Percentiles rank a stretch among this genome's conserved stretches.
Evolutionary conservation across 2,888 invertebrate species (phyloP).

Genomic region (Dorcus hopei): DNA sequence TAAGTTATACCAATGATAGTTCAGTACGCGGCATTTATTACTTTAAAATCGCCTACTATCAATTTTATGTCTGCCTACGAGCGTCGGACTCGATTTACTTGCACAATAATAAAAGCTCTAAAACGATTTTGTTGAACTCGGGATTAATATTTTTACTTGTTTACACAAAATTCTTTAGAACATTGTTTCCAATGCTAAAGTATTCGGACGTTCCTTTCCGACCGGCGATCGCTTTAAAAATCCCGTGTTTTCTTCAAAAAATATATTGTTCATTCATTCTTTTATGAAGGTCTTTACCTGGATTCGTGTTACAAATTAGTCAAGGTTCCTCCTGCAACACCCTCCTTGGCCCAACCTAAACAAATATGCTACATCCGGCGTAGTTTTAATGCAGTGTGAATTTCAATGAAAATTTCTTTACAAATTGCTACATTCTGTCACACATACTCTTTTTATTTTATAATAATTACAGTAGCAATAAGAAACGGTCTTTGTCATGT

Average conservation of each 20-base stretch:
- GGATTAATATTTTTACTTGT: constrained; percentile 18
- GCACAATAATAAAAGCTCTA: background rate
- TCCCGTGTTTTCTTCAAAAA: constrained; percentile 18
- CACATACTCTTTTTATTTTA: too few species aligned
- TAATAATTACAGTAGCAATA: too few species aligned
- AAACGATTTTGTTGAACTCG: constrained; percentile 8
- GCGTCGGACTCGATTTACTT: background rate
- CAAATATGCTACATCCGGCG: constrained; percentile 45
- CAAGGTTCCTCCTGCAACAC: constrained; percentile 35
- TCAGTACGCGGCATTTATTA: constrained; percentile 34
- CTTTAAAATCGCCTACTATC: constrained; percentile 16
- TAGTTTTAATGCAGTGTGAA: too few species aligned
- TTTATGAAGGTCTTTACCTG: constrained; percentile 39
- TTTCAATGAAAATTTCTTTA: too few species aligned
- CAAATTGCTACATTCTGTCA: too few species aligned
- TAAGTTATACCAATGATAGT: constrained; percentile 41
- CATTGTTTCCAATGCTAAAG: constrained; percentile 22
- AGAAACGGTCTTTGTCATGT: too few species aligned
- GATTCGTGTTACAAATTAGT: constrained; percentile 46
- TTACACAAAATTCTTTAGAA: constrained; percentile 22
- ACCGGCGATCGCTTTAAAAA: constrained; percentile 14
- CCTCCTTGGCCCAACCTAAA: constrained; percentile 39
- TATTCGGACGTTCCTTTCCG: constrained; percentile 23
- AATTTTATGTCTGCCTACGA: constrained; percentile 6
- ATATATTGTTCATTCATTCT: constrained; percentile 39